Evolutionary conservation across 2,113 vertebrate species (phyloP), one percentile per base, ranked within the genome.

Genomic region (Gambusia holbrooki): DNA sequence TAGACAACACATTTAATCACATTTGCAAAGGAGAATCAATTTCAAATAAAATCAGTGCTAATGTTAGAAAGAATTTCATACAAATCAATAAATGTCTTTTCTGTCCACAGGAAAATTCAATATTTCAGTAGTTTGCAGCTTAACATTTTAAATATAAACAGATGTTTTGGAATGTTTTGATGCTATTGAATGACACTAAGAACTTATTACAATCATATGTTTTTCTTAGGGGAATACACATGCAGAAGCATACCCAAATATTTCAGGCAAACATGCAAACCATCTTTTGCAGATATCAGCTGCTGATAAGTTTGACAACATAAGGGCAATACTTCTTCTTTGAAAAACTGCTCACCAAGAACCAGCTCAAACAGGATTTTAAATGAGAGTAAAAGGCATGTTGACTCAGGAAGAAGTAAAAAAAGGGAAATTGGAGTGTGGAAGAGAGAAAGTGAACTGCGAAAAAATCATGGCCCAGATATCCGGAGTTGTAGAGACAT

Each of bases 291-390:
- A 87, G 90, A 93, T 89, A 88, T 89, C 67, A 71, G 72, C 69
- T 79, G 63, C 74, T 82, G 87, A 90, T 88, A 77, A 77, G 82
- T 66, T 66, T 73, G 91, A 93, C 92, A 92, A 86, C 77, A 90
- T 92, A 82, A 88, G 73, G 67, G 78, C 79, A 71, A 40, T 84
- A 71, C 66, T 86, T 85, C 37, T 79, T 77, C 66, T 89, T 63
- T 93, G 89, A 92, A 85, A 90, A 84, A 88, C 67, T 68, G 79
- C 86, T 90, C 89, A 77, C 77, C 71, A 71, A 60, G 69, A 87
- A 81, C 72, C 75, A 81, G 80, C 37, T 81, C 77, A 90, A 93
- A 92, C 76, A 80, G 61, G 80, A 90, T 92, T 88, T 90, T 11
- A 86, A 64, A 78, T 73, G 28, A 66, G 42, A 48, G 40, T 71